A percentile compares a stretch with the other conserved stretches of the same genome.
Conservation (phyloP, 2,888 invertebrate genomes). For the Coleophora flavipennella region DNA sequence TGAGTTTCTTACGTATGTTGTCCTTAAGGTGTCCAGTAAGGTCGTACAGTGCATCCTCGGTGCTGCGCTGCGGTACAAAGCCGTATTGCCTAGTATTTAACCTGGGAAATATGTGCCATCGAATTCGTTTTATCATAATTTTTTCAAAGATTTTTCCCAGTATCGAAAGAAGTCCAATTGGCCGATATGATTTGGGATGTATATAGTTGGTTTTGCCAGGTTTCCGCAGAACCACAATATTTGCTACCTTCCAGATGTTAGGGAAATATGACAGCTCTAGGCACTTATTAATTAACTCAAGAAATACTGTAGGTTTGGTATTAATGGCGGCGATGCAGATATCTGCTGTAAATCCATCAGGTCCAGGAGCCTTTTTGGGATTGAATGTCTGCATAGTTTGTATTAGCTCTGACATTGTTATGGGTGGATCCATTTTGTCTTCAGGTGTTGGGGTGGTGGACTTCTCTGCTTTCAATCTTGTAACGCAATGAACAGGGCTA, state of each 20-base stretch:
- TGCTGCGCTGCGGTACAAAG: conserved; percentile 10
- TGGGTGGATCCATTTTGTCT: conserved; percentile 8
- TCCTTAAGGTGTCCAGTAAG: conserved; percentile 1
- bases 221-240: conserved; percentile 2
- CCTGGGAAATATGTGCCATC: conserved; percentile 2
- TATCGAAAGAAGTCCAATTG: conserved; percentile 11
- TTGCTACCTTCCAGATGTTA: conserved; percentile 6
- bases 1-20: not conserved
- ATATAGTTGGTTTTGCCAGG: conserved; percentile 4
- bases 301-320: not conserved
- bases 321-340: conserved; percentile 14
- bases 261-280: conserved; percentile 4
- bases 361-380: conserved; percentile 16
- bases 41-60: conserved; percentile 2
- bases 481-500: not conserved
- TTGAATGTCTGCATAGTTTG: conserved; percentile 1
- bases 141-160: conserved; percentile 11
- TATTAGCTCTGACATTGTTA: conserved; percentile 5
- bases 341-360: conserved; percentile 15
- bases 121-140: conserved; percentile 5
- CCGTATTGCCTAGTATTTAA: conserved; percentile 9
- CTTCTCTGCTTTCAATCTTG: not conserved
- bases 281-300: conserved; percentile 4
- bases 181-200: conserved; percentile 5
- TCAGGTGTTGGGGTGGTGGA: not conserved